These are phyloP conservation scores for Agraylea sexmaculata DNA, from an alignment of 1,140 invertebrate species.

Conservation along the genomic window DNA sequence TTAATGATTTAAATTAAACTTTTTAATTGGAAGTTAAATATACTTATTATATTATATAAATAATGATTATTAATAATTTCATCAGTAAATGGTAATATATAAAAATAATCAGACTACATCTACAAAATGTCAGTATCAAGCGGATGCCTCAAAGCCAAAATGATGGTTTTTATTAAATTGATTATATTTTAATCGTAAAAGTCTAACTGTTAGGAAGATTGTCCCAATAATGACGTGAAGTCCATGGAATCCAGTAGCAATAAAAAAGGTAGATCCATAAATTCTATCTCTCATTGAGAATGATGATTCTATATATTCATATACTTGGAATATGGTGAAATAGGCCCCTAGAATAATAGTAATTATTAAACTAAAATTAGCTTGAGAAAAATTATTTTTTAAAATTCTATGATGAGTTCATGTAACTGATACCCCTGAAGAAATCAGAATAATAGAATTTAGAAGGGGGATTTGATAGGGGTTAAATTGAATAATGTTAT, in stretches of 20 bases:
- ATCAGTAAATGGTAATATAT: constrained; percentile 56
- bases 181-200: constrained; percentile 37
- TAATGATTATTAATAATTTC: constrained; percentile 39
- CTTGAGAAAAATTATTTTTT: constrained; percentile 36
- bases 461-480: constrained; percentile 48
- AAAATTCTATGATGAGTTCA: constrained; percentile 42
- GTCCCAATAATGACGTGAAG: constrained; percentile 59
- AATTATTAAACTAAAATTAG: constrained; percentile 32
- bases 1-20: constrained; percentile 37
- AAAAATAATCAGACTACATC: constrained; percentile 62
- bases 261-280: constrained; percentile 57
- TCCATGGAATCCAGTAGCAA: constrained; percentile 61
- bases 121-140: constrained; percentile 66
- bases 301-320: constrained; percentile 35
- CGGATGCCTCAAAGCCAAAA: constrained; percentile 55
- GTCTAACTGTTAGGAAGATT: constrained; percentile 45
- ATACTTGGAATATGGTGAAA: constrained; percentile 38
- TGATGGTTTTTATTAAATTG: constrained; percentile 50
- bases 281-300: constrained; percentile 46
- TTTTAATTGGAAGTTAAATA: constrained; percentile 58
- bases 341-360: constrained; percentile 45
- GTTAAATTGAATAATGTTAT: constrained; percentile 46
- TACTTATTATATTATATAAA: constrained; percentile 55
- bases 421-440: constrained; percentile 41
- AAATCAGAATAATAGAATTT: constrained; percentile 48